Evolutionary conservation across 2,797 vertebrate genomes (phyloP).

Genomic region (Sitta carolinensis): DNA sequence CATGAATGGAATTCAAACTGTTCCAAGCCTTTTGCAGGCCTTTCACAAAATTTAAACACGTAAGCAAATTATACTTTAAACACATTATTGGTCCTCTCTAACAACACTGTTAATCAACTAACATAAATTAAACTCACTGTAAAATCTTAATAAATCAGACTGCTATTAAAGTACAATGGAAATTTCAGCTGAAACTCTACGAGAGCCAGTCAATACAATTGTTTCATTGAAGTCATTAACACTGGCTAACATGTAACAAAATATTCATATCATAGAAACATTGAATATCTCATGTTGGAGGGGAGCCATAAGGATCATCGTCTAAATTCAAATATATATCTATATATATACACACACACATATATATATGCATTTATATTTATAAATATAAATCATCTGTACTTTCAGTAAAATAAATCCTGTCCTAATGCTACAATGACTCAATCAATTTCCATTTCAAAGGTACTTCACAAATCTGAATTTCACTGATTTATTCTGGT

Average conservation of each 20-base stretch:
- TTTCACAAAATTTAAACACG: not conserved
- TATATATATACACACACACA: too few species aligned
- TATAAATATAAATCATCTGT: not conserved
- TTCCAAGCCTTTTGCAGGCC: constrained; percentile 20
- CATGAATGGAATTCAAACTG: constrained; percentile 15
- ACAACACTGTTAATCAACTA: constrained; percentile 53
- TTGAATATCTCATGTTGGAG: not conserved
- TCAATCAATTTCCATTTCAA: not conserved
- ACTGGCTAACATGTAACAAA: not conserved
- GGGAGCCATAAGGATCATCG: not conserved
- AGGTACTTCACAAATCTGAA: not conserved
- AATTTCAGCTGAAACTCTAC: not conserved
- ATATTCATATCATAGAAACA: not conserved
- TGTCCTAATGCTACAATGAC: not conserved
- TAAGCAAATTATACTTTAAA: constrained; percentile 3
- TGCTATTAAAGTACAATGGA: constrained; percentile 32
- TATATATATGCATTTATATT: too few species aligned
- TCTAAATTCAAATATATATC: not conserved
- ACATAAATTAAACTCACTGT: not conserved
- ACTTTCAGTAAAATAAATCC: not conserved
- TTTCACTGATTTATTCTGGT: not conserved
- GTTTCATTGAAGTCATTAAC: not conserved
- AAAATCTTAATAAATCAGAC: constrained; percentile 38
- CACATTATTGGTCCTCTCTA: constrained; percentile 19
- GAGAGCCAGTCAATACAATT: not conserved